A percentile compares a stretch with the other conserved stretches of the same genome.
phyloP scores from a whole-genome alignment of 2,888 invertebrate genomes.

The Patella pellucida region DNA sequence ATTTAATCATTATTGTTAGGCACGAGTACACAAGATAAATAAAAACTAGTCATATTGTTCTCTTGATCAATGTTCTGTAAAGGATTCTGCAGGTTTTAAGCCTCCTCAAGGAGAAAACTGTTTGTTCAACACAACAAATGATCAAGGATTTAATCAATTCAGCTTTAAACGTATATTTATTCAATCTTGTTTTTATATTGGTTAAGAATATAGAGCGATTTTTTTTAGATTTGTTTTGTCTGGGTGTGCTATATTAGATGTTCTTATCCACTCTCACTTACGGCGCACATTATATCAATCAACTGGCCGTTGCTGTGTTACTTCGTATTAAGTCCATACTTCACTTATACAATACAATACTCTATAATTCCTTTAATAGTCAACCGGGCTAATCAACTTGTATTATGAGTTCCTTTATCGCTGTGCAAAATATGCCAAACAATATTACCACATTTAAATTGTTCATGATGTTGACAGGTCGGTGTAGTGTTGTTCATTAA shows the following conservation, averaged over 20 bases:
- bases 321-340: too few species aligned
- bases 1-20: conserved; percentile 5
- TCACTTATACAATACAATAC: too few species aligned
- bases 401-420: too few species aligned
- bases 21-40: background rate
- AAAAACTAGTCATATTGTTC: background rate
- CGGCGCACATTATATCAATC: too few species aligned
- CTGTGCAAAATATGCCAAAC: too few species aligned
- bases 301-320: too few species aligned
- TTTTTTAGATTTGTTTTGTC: background rate
- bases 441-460: too few species aligned
- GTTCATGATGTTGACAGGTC: too few species aligned
- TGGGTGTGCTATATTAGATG: background rate
- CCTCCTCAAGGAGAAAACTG: conserved; percentile 7
- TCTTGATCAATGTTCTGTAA: background rate
- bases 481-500: too few species aligned
- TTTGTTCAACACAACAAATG: conserved; percentile 9
- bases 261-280: background rate
- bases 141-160: conserved; percentile 6
- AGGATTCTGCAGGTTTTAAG: conserved; percentile 5
- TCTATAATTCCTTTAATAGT: too few species aligned
- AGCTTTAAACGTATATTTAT: background rate
- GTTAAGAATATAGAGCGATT: too few species aligned
- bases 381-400: too few species aligned
- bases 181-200: background rate